phyloP scores from a whole-genome alignment of 1,140 invertebrate species.

The Telenomus remus region DNA sequence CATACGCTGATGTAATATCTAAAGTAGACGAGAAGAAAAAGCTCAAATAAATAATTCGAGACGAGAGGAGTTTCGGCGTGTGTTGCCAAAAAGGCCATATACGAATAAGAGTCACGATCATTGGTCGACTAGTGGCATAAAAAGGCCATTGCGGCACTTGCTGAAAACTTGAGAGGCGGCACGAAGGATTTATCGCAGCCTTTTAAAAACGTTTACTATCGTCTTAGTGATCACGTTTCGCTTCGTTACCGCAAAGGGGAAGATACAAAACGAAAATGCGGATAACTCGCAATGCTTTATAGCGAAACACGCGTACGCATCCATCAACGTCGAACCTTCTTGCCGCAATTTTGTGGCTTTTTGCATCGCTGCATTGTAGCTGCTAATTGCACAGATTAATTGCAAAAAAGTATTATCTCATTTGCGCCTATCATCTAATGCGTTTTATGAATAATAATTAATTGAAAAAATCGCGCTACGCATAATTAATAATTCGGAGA shows the following conservation, averaged over 20 bases:
- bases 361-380: neutral
- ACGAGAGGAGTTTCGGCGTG: neutral
- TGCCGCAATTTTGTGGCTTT: neutral
- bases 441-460: no score
- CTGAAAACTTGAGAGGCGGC: constrained; percentile 45
- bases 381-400: neutral
- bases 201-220: constrained; percentile 65
- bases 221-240: constrained; percentile 60
- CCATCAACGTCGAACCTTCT: constrained; percentile 52
- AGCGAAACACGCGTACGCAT: constrained; percentile 45
- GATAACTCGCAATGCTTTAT: constrained; percentile 57
- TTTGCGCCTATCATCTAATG: no score
- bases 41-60: constrained; percentile 17
- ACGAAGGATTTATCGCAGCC: constrained; percentile 57
- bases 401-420: neutral
- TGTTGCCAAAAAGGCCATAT: neutral
- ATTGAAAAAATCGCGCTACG: no score
- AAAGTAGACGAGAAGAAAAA: constrained; percentile 10
- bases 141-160: constrained; percentile 44
- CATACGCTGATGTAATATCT: no score
- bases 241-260: constrained; percentile 58
- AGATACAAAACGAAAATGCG: constrained; percentile 49
- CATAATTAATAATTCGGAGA: no score
- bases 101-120: constrained; percentile 15
- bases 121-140: constrained; percentile 29